Base-by-base conservation (phyloP, 1,140 invertebrate species). In the Lordiphosa clarofinis region DNA sequence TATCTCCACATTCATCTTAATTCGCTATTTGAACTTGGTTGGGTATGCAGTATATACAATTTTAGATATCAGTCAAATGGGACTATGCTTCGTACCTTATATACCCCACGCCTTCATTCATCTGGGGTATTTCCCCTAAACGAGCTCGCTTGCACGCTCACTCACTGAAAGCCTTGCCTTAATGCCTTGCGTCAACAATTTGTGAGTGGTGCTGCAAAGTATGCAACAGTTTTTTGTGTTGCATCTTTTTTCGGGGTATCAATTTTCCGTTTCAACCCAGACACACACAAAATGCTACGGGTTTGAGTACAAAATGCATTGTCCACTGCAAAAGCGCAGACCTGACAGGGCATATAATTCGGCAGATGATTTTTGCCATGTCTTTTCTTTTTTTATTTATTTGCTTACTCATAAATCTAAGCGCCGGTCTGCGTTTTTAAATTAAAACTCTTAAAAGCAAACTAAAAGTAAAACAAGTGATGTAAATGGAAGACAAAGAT, bases 111-210 rank as follows among this genome's bases (percentile, higher is more conserved):
- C 7, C 2, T 10, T 40, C 9, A 15, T 15, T 13, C 37, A 33
- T 38, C 28, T 4, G 42, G 37, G 37, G 38, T n/a, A 35, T 38
- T n/a, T 1, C 39, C 53, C 4, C 1, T 15, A 38, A 1, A 36
- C 37, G 42, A 7, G 13, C 13, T 21, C 11, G 3, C 5, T 12
- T 58, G 15, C 37, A 57, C 11, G 33, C n/a, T 28, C 24, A 28
- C 24, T 53, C 35, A 36, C 28, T 39, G 33, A 33, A 35, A 31
- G 43, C 43, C 43, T 46, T 46, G 44, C n/a, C 72, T 64, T 82
- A 84, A 84, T 82, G 57, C 78, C 64, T 84, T 82, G 60, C 48
- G 78, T 84, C 78, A 84, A 84, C 78, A 84, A 71, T 73, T 78
- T 78, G 65, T 61, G 70, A 46, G 63, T 66, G 57, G 58, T 49